Evolutionary conservation across 2,113 vertebrate genomes (phyloP).

Genomic region (Opisthocomus hoazin): DNA sequence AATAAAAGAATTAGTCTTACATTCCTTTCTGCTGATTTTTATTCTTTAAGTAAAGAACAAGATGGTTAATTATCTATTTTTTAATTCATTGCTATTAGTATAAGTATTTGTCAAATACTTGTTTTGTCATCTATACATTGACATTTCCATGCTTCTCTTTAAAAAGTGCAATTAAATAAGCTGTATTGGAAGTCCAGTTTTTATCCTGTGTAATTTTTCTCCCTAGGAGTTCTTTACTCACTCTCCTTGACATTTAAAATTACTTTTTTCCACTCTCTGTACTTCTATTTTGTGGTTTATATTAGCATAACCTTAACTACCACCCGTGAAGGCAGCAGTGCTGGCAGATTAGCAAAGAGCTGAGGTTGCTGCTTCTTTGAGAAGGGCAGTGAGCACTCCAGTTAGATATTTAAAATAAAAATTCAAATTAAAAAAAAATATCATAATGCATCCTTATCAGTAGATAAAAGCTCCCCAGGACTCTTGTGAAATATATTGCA

Average conservation of each 20-base stretch:
- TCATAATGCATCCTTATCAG: not conserved
- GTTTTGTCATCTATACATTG: not conserved
- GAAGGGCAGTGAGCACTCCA: not conserved
- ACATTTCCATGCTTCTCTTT: not conserved
- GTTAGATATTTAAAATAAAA: not conserved
- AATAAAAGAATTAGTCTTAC: not conserved
- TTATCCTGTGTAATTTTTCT: not conserved
- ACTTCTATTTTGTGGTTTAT: not conserved
- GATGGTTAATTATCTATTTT: not conserved
- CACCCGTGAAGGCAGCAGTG: not conserved
- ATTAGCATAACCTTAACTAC: not conserved
- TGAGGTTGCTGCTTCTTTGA: not conserved
- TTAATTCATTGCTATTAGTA: not conserved
- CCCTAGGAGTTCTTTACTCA: not conserved
- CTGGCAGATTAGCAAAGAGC: not conserved
- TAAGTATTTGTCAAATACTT: not conserved
- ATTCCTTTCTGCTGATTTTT: not conserved
- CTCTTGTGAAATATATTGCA: not conserved
- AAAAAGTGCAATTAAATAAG: not conserved
- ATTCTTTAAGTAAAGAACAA: not conserved
- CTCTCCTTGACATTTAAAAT: not conserved
- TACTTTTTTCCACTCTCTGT: not conserved
- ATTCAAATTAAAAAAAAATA: not conserved
- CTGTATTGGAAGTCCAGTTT: not conserved
- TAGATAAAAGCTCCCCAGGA: not conserved